Conservation (phyloP, 2,113 vertebrate genomes). For the Malurus cyaneus region DNA sequence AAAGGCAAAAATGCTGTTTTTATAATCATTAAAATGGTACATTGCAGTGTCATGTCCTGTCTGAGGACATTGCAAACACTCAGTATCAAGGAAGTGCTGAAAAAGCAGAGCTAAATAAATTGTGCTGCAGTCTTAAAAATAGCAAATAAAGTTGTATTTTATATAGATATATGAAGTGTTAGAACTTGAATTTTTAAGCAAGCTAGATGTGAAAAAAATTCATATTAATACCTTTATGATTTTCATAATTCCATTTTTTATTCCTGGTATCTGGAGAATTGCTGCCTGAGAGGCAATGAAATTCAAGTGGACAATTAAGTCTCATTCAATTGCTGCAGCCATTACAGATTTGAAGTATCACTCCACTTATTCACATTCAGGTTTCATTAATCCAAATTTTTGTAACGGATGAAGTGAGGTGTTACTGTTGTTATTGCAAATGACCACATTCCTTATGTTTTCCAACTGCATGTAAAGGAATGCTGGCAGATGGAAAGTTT, state of each 20-base stretch:
- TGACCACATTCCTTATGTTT: neutral
- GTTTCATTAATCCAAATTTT: slow-evolving; percentile 36
- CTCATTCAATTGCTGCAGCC: neutral
- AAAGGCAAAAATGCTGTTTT: neutral
- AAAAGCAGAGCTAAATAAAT: neutral
- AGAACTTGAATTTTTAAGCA: neutral
- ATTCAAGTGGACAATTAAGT: slow-evolving; percentile 5
- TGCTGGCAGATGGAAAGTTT: neutral
- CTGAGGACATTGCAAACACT: neutral
- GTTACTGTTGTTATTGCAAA: slow-evolving; percentile 21
- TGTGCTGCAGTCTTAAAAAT: neutral
- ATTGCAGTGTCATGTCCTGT: neutral
- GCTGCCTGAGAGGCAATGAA: neutral
- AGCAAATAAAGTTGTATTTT: neutral
- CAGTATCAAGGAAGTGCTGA: neutral
- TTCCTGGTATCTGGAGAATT: neutral
- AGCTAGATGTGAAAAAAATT: neutral
- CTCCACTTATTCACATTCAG: neutral
- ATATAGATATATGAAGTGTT: neutral
- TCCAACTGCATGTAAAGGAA: neutral
- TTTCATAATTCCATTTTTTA: neutral
- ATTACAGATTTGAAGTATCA: neutral
- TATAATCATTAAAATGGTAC: neutral
- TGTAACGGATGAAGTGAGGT: neutral
- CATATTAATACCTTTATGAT: neutral